These are phyloP conservation scores for Orussus abietinus DNA, from an alignment of 1,140 invertebrate species.

Conservation along the genomic window DNA sequence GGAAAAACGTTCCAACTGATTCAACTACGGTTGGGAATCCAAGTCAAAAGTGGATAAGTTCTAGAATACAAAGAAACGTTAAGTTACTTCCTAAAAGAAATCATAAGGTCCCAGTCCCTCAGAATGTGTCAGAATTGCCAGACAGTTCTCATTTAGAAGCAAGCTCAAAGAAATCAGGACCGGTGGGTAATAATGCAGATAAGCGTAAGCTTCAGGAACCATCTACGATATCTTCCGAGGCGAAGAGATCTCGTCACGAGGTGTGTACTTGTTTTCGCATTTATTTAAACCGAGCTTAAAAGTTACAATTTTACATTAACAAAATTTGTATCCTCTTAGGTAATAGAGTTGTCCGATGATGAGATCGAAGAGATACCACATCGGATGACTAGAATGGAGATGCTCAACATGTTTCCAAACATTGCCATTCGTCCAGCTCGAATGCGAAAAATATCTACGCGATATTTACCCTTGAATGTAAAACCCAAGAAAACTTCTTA, in stretches of 20 bases:
- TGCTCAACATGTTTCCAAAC: slow-evolving; percentile 45
- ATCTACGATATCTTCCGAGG: slow-evolving; percentile 6
- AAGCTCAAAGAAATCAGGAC: too few species aligned
- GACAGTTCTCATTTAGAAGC: not conserved
- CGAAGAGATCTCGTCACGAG: slow-evolving; percentile 37
- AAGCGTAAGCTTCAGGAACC: slow-evolving; percentile 23
- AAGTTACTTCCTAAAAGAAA: slow-evolving; percentile 43
- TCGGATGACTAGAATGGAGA: slow-evolving; percentile 37
- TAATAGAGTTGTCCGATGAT: slow-evolving; percentile 48
- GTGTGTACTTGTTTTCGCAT: too few species aligned
- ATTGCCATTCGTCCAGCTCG: slow-evolving; percentile 28
- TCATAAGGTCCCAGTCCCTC: not conserved
- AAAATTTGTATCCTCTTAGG: slow-evolving; percentile 21
- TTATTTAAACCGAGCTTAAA: too few species aligned
- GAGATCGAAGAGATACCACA: slow-evolving; percentile 42
- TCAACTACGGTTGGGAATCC: slow-evolving; percentile 9
- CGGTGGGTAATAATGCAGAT: slow-evolving; percentile 7
- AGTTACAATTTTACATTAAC: too few species aligned
- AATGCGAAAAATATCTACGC: slow-evolving; percentile 26
- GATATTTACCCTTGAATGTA: slow-evolving; percentile 39
- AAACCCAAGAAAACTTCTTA: slow-evolving; percentile 36
- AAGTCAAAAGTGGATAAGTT: slow-evolving; percentile 34
- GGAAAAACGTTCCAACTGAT: slow-evolving; percentile 16
- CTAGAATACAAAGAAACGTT: slow-evolving; percentile 46
- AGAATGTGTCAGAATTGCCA: not conserved